Conservation (phyloP, 2,888 invertebrate species). For the Dryocosmus kuriphilus region DNA sequence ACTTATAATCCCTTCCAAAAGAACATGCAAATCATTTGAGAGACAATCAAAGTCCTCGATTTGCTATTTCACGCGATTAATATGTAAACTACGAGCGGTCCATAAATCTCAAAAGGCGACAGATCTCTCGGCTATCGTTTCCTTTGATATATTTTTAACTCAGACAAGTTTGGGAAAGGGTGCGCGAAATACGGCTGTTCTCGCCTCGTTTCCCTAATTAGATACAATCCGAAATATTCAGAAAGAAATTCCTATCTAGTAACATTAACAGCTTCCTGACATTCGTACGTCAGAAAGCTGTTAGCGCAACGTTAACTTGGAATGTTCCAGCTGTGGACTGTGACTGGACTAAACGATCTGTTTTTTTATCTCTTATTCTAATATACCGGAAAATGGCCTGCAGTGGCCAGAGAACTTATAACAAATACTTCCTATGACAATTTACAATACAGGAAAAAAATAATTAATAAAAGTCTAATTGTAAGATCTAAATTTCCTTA, state of each 20-base stretch:
- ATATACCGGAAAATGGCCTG: background rate
- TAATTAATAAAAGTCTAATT: too few relatives aligned
- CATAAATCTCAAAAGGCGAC: slow-evolving; percentile 21
- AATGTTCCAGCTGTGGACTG: slow-evolving; percentile 36
- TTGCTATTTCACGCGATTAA: slow-evolving; percentile 19
- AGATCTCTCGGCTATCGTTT: slow-evolving; percentile 6
- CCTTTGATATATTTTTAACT: slow-evolving; percentile 36
- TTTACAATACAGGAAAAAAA: background rate
- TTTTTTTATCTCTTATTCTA: background rate
- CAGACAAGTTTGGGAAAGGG: slow-evolving; percentile 14
- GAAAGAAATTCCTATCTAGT: slow-evolving; percentile 19
- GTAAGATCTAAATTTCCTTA: too few relatives aligned
- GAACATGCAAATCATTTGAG: slow-evolving; percentile 4
- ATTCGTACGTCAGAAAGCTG: slow-evolving; percentile 34
- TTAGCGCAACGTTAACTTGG: slow-evolving; percentile 31
- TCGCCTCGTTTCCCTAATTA: slow-evolving; percentile 41
- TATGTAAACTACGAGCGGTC: slow-evolving; percentile 29
- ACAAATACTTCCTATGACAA: background rate
- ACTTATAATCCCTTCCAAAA: slow-evolving; percentile 2
- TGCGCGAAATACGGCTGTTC: slow-evolving; percentile 23
- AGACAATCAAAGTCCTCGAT: slow-evolving; percentile 7
- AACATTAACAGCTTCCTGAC: slow-evolving; percentile 35
- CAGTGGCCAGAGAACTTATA: background rate
- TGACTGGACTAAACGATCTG: background rate
- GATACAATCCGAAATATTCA: slow-evolving; percentile 31